Evolutionary conservation across 2,113 vertebrate species (phyloP), one percentile per base, ranked within the genome.

Genomic region (Alces alces): DNA sequence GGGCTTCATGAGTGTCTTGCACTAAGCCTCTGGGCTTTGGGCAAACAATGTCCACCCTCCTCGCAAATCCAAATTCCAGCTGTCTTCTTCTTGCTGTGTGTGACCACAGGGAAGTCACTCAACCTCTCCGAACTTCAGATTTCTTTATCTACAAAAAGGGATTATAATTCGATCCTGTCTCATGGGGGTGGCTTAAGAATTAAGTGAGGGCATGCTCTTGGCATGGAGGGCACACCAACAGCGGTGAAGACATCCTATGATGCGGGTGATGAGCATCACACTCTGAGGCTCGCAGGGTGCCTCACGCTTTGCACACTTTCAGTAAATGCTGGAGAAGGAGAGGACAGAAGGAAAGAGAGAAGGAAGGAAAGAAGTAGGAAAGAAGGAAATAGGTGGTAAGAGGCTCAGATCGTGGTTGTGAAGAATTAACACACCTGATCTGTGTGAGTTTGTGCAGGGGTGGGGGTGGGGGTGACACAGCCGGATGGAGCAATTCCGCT

Each of bases 241-340:
- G 30, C 6, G 55, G 50, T 2, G 21, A 21, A 43, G 7, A 25
- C 17, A 12, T 54, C 12, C 61, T 13, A 23, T 12, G 47, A 55
- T 3, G 4, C 79, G 57, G 80, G 45, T 1, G 12, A 14, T 16
- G 39, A 5, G 36, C 43, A 15, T 23, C 6, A 3, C 3, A 8
- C 45, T n/a, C 11, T 15, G 21, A 17, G 33, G 66, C n/a, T 33
- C 19, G 11, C 4, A 4, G 2, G 0, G 70, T 25, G 28, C 39
- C 47, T 55, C 5, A 50, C 0, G 0, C 2, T 25, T 33, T 19
- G 39, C 7, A 39, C 7, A n/a, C 1, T 23, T 36, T n/a, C 54
- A 88, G 30, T 9, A 85, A 64, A 55, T 36, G 33, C 64, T 64
- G 87, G n/a, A 61, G 36, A 54, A 85, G 11, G 12, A 30, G 60